Evolutionary conservation across 2,797 vertebrate genomes (phyloP).

Genomic region (Acipenser transmontanus): DNA sequence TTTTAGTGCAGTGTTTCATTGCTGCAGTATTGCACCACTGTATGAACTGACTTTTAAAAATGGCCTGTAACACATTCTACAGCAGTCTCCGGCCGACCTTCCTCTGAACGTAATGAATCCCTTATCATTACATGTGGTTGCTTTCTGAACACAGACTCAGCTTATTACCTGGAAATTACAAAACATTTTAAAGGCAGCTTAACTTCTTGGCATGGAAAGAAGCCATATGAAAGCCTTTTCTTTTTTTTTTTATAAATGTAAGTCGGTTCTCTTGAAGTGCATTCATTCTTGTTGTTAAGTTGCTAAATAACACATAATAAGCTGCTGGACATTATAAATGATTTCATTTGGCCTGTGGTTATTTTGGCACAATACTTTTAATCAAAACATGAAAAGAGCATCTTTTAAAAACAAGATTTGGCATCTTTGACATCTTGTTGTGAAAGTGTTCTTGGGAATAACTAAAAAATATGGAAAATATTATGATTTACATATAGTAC

Average conservation of each 20-base stretch:
- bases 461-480: too few relatives aligned
- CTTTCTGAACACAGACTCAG: background rate
- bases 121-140: background rate
- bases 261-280: conserved; percentile 3
- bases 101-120: too few relatives aligned
- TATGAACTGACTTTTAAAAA: too few relatives aligned
- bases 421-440: too few relatives aligned
- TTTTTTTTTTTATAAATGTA: background rate
- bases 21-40: too few relatives aligned
- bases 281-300: conserved; percentile 26
- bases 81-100: too few relatives aligned
- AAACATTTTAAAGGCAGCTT: background rate
- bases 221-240: background rate
- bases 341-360: conserved; percentile 32
- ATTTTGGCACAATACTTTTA: conserved; percentile 26
- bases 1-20: too few relatives aligned
- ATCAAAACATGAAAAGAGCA: too few relatives aligned
- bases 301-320: conserved; percentile 30
- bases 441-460: too few relatives aligned
- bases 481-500: too few relatives aligned
- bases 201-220: background rate
- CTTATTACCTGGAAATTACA: background rate
- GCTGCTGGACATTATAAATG: conserved; percentile 33
- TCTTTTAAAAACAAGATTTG: too few relatives aligned
- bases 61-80: too few relatives aligned